Evolutionary conservation across 2,113 vertebrate species (phyloP).

Genomic region (Conger conger): DNA sequence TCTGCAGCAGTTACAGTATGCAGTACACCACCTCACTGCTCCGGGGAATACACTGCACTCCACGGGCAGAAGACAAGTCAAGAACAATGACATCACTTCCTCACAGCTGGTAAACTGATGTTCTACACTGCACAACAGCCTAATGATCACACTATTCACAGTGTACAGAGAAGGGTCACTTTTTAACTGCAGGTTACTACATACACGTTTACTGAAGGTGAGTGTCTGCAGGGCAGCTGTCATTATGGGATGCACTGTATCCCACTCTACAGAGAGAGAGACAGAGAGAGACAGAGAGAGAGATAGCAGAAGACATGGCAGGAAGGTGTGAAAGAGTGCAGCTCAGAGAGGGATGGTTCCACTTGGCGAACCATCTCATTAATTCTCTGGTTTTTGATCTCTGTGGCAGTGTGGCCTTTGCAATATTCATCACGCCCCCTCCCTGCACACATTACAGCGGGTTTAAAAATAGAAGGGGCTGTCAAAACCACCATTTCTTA

Average conservation of each 20-base stretch:
- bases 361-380: background rate
- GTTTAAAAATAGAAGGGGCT: background rate
- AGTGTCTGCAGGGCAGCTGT: no score
- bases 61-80: background rate
- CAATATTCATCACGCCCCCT: slow-evolving; percentile 4
- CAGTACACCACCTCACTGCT: background rate
- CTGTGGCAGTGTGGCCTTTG: background rate
- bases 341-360: background rate
- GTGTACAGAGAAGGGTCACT: no score
- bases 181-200: no score
- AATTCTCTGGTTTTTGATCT: slow-evolving; percentile 4
- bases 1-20: background rate
- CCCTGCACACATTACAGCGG: background rate
- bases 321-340: background rate
- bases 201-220: no score
- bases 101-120: no score
- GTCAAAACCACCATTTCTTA: background rate
- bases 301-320: background rate
- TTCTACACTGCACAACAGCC: no score
- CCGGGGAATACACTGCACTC: background rate
- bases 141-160: no score
- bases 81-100: background rate
- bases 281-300: background rate
- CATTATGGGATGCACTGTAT: no score
- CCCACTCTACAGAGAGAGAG: background rate